A percentile compares a stretch with the other conserved stretches of the same genome.
Evolutionary conservation across 2,797 vertebrate genomes (phyloP).

Genomic region (Protosalanx chinensis): DNA sequence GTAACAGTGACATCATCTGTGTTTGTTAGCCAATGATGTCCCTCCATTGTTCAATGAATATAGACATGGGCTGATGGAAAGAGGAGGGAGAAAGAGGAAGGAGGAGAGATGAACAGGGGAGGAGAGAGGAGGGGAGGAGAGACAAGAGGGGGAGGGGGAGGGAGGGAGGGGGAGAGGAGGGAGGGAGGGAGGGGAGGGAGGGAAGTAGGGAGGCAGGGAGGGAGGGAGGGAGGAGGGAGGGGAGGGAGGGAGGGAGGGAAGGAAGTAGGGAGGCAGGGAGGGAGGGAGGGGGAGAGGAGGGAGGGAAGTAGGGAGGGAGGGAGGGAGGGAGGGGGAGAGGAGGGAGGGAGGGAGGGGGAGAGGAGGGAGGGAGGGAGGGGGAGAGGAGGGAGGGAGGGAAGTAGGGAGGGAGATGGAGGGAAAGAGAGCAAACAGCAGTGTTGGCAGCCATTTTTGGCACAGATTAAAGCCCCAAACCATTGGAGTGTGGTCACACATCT

Average conservation of each 20-base stretch:
- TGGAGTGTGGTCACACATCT: no score
- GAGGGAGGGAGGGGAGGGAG: background rate
- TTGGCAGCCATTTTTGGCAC: no score
- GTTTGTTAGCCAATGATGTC: slow-evolving; percentile 72
- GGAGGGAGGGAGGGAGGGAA: background rate
- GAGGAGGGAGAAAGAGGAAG: background rate
- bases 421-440: background rate
- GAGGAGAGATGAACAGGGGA: background rate
- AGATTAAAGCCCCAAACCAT: no score
- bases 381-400: background rate
- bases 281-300: background rate
- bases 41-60: slow-evolving; percentile 41
- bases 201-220: background rate
- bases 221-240: background rate
- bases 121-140: slow-evolving; percentile 10
- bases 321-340: background rate
- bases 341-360: background rate
- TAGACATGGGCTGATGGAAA: slow-evolving; percentile 11
- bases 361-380: background rate
- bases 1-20: slow-evolving; percentile 75
- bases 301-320: slow-evolving; percentile 5
- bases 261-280: background rate
- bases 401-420: background rate
- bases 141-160: slow-evolving; percentile 3
- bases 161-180: background rate